Conservation (phyloP, 2,797 vertebrate species). For the Cynopterus sphinx region DNA sequence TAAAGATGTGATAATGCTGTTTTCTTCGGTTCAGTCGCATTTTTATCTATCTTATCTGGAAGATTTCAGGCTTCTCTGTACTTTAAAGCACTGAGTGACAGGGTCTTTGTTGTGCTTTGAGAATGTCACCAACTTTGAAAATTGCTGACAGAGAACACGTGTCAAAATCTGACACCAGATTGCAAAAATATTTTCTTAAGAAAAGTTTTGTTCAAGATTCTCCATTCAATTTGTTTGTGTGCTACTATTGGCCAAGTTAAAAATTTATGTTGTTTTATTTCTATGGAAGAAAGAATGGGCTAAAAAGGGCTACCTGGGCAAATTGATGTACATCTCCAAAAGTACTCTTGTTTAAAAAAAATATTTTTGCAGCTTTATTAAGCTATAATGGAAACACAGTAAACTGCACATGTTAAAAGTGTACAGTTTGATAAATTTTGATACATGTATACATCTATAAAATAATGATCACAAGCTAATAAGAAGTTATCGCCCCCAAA, state of each 20-base stretch:
- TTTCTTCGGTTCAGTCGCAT: neutral
- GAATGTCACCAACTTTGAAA: slow-evolving; percentile 24
- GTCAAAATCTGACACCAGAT: slow-evolving; percentile 21
- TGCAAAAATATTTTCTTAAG: neutral
- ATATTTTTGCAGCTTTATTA: neutral
- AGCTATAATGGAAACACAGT: neutral
- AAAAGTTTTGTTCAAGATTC: neutral
- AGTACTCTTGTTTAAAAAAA: neutral
- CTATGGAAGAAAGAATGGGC: neutral
- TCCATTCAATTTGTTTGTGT: neutral
- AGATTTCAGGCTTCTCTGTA: neutral
- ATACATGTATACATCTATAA: neutral
- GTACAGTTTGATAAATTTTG: neutral
- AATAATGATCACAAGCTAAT: neutral
- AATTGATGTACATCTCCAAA: neutral
- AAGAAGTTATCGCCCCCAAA: neutral
- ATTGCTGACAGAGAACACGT: neutral
- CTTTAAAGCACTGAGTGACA: neutral
- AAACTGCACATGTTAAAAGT: neutral
- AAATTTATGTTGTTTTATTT: neutral
- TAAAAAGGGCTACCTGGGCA: neutral
- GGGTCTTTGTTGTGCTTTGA: neutral
- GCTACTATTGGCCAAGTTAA: neutral
- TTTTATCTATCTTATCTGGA: neutral
- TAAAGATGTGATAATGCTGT: neutral